Base-by-base conservation (phyloP, 2,888 invertebrate genomes). In the Cosmopolites sordidus region DNA sequence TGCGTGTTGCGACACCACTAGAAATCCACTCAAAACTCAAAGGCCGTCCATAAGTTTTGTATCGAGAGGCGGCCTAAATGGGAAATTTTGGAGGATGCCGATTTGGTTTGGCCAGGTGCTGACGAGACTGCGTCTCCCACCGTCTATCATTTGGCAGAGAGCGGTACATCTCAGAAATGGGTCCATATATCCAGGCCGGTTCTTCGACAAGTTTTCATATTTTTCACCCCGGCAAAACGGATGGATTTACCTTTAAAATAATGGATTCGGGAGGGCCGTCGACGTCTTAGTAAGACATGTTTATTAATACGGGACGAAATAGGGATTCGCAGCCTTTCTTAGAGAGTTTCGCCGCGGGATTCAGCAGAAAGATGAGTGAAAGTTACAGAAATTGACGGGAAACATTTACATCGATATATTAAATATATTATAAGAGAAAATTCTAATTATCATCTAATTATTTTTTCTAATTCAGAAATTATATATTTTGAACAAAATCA, bases 131-230 rank as follows among this genome's bases (percentile, higher is more conserved):
- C 60, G 64, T 64, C 65, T 71, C 71, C 66, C 71, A 71, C 70
- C 67, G 69, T 71, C 65, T 66, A 71, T 71, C 71, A 71, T 66
- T 64, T 64, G 63, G 64, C 60, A 60, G 64, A 60, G 60, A 66
- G 69, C 69, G 66, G 68, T 70, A 66, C 68, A 71, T 69, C 69
- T 68, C 59, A 53, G 53, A 61, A 59, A 60, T 56, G 62, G 60
- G 63, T 60, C 59, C 61, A 65, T 64, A 64, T 60, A 62, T 61
- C 56, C 8, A 40, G 17, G 40, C 40, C n/a, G 40, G 2, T 16
- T 60, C 63, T 62, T 65, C 62, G 63, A 64, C 64, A 64, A 64
- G 62, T 63, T 63, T 64, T 64, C 62, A 64, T 62, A 63, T 60
- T 58, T 61, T 48, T 51, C 51, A 12, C 15, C 39, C 22, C 27